Evolutionary conservation across 2,888 invertebrate genomes (phyloP).

Genomic region (Macrosoma leucophasiata): DNA sequence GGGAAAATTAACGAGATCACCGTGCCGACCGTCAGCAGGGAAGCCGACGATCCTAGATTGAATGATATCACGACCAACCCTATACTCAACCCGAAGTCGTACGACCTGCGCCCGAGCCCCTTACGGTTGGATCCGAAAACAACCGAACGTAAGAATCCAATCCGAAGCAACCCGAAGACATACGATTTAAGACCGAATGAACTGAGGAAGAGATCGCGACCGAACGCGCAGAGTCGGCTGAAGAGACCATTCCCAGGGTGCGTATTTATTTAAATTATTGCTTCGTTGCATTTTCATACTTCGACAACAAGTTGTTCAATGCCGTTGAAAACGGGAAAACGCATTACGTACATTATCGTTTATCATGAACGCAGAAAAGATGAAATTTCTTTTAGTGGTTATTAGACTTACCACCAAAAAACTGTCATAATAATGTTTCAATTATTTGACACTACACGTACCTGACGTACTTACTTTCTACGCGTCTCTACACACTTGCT

Average conservation of each 20-base stretch:
- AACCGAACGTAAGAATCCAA: slow-evolving; percentile 27
- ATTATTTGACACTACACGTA: no score
- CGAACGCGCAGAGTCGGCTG: slow-evolving; percentile 42
- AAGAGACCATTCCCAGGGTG: slow-evolving; percentile 67
- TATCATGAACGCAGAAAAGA: no score
- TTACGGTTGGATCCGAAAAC: slow-evolving; percentile 30
- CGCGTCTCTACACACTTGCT: no score
- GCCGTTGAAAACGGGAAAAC: no score
- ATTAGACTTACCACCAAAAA: no score
- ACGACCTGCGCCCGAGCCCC: slow-evolving; percentile 46
- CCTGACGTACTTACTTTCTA: no score
- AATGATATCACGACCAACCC: slow-evolving; percentile 57
- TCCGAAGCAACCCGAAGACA: slow-evolving; percentile 32
- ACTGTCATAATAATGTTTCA: no score
- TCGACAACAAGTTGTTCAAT: no score
- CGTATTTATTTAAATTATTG: no score
- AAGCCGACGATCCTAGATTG: slow-evolving; percentile 46
- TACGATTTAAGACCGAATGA: slow-evolving; percentile 42
- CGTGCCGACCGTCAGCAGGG: slow-evolving; percentile 53
- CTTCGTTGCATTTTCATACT: no score
- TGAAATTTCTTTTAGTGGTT: no score
- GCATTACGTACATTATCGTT: no score
- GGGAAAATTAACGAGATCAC: slow-evolving; percentile 75
- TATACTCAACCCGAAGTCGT: slow-evolving; percentile 49
- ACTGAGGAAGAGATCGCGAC: slow-evolving; percentile 45